Evolutionary conservation across 2,888 invertebrate species (phyloP), one percentile per base, ranked within the genome.

Genomic region (Incurvaria masculella): DNA sequence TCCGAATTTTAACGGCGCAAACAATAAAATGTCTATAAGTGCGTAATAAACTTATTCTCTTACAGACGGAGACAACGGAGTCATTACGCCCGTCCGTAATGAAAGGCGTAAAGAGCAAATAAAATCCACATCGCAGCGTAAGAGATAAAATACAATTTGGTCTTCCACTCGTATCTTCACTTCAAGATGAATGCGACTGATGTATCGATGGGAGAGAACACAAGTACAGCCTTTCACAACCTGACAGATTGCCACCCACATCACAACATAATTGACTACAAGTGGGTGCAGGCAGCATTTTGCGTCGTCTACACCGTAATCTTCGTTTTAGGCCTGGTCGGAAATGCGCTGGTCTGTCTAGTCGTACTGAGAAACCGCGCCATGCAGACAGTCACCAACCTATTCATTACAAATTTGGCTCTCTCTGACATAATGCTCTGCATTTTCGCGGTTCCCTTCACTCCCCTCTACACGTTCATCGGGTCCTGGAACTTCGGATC

Each of bases 331-430:
- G 98, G 98, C 2, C 79, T 95, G 1, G 86, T 89, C 57, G 97
- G 97, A 1, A 97, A 97, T 68, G 82, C 88, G 1, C 75, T 98
- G 17, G 97, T 98, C 19, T 94, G 95, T 62, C 97, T 89, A 64
- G 96, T 98, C 16, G 97, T 99, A 5, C 83, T 91, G 27, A 82
- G 94, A 23, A 97, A 96, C 71, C 88, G 88, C 56, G 89, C 92
- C 21, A 97, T 98, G 97, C 97, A 97, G 65, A 96, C 97, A 0
- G 97, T 98, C 33, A 98, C 98, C 3, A 98, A 98, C 68, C 84
- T 96, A 46, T 98, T 98, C 74, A 98, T 98, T 63, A 93, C 94
- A 40, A 98, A 98, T 67, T 78, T 99, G 59, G 98, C 98, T 0
- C 78, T 97, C 26, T 94, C 96, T 8, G 98, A 99, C 67, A 92